phyloP scores from a whole-genome alignment of 2,888 invertebrate genomes.

The Xylophagus ater region DNA sequence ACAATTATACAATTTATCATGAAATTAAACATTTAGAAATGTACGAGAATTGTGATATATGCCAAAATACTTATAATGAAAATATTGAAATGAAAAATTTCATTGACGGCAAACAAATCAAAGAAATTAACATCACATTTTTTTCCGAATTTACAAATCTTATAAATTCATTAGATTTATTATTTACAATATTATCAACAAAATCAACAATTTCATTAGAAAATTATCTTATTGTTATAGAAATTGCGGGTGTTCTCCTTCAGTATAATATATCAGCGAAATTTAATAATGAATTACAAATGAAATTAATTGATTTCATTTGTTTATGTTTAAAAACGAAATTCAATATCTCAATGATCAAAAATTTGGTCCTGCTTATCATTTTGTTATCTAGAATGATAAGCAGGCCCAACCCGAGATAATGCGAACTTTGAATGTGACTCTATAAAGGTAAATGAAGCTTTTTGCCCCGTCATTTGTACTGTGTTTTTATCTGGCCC shows the following conservation, averaged over 20 bases:
- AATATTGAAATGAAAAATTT: too few relatives aligned
- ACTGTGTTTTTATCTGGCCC: too few relatives aligned
- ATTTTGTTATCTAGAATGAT: too few relatives aligned
- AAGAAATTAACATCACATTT: constrained; percentile 2
- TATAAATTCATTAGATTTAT: background rate
- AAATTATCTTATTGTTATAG: background rate
- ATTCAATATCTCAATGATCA: constrained; percentile 1
- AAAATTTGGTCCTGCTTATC: too few relatives aligned
- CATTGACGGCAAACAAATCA: constrained; percentile 1
- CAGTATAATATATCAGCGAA: background rate
- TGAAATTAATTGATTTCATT: constrained; percentile 3
- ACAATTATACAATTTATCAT: constrained; percentile 7
- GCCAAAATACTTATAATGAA: too few relatives aligned
- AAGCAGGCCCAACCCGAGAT: too few relatives aligned
- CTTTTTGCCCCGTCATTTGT: too few relatives aligned
- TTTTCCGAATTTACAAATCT: background rate
- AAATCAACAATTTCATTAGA: background rate
- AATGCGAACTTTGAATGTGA: too few relatives aligned
- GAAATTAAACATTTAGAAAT: constrained; percentile 3
- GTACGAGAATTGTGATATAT: constrained; percentile 1
- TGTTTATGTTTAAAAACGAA: background rate
- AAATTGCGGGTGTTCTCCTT: constrained; percentile 3
- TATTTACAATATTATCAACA: background rate
- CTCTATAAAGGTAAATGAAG: too few relatives aligned
- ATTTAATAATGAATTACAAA: constrained; percentile 1